phyloP scores from a whole-genome alignment of 2,113 vertebrate species.

The Panthera uncia region DNA sequence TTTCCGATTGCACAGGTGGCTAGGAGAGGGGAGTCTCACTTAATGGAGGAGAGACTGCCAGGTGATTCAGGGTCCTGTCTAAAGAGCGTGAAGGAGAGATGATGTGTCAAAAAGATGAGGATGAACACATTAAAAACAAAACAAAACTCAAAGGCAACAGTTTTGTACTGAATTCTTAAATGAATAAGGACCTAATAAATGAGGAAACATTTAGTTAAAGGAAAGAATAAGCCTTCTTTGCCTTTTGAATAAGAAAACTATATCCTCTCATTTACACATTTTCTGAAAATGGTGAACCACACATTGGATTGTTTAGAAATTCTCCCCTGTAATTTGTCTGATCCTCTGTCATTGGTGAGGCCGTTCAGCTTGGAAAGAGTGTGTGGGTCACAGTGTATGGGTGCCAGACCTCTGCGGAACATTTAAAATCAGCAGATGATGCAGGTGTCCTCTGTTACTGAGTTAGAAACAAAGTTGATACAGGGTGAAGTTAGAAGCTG shows the following conservation, averaged over 20 bases:
- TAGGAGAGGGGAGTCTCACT: neutral
- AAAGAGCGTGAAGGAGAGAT: neutral
- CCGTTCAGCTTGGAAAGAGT: neutral
- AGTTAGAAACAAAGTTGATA: neutral
- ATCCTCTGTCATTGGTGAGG: neutral
- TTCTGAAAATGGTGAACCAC: neutral
- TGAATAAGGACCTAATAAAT: neutral
- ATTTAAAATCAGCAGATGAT: neutral
- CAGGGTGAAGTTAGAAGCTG: neutral
- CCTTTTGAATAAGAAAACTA: neutral
- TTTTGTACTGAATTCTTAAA: slow-evolving; percentile 34
- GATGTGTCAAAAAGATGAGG: neutral
- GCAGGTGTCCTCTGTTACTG: neutral
- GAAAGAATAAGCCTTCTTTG: neutral
- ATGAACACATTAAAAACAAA: neutral
- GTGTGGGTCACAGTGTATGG: neutral
- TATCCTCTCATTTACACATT: neutral
- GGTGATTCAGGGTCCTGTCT: neutral
- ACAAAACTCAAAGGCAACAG: neutral
- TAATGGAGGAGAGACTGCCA: neutral
- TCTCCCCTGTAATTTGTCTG: neutral
- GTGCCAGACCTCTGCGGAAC: neutral
- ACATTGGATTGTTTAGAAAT: neutral
- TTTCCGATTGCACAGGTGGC: neutral
- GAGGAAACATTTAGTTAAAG: neutral